Percentiles rank a stretch among this genome's conserved stretches.
Conservation (phyloP, 1,140 invertebrate species). For the Protaetia brevitarsis region DNA sequence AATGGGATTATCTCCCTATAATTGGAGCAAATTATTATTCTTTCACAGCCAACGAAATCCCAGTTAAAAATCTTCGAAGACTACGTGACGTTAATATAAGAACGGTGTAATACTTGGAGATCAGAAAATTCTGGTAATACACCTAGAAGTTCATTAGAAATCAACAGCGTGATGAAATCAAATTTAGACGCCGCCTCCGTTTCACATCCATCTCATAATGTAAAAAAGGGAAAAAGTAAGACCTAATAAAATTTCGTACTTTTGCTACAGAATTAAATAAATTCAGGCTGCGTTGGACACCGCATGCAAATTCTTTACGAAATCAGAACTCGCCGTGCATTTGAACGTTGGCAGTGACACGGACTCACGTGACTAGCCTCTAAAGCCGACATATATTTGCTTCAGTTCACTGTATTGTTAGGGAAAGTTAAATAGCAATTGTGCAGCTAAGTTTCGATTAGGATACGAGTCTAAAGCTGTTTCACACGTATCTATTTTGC, state of each 20-base stretch:
- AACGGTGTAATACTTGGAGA: background rate
- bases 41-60: background rate
- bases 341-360: background rate
- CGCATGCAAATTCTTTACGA: background rate
- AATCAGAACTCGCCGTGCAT: background rate
- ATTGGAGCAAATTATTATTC: background rate
- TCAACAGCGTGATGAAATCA: conserved; percentile 6
- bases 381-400: background rate
- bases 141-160: background rate
- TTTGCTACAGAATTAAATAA: conserved; percentile 6
- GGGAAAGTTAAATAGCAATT: background rate
- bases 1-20: background rate
- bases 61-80: background rate
- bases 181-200: background rate
- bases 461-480: background rate
- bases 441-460: background rate
- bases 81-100: background rate
- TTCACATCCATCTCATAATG: background rate
- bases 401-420: background rate
- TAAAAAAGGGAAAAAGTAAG: background rate
- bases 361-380: background rate
- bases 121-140: conserved; percentile 1
- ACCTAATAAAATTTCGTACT: background rate
- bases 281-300: background rate
- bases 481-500: background rate